Evolutionary conservation across 2,888 invertebrate species (phyloP).

Genomic region (Lagria hirta): DNA sequence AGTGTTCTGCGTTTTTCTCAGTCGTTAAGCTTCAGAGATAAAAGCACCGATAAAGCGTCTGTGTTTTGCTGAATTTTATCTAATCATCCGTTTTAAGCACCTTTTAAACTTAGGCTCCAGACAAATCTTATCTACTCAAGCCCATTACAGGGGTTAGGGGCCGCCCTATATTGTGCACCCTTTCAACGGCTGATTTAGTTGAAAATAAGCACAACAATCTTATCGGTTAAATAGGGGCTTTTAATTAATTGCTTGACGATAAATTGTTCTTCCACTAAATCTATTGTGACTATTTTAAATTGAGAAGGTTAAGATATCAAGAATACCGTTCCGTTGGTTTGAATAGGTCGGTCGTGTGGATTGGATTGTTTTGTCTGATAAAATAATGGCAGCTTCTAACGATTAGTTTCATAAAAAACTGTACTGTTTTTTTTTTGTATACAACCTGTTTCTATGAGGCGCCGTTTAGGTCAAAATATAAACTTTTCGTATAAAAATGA

Average conservation of each 20-base stretch:
- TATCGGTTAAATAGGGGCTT: constrained; percentile 8
- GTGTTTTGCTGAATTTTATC: constrained; percentile 20
- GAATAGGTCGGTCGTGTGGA: too few species aligned
- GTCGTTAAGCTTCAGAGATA: constrained; percentile 7
- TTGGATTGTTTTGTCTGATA: too few species aligned
- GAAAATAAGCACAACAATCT: constrained; percentile 10
- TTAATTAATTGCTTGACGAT: constrained; percentile 9
- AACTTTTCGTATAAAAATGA: too few species aligned
- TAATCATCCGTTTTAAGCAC: constrained; percentile 12
- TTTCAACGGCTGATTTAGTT: constrained; percentile 13
- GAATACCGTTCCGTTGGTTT: too few species aligned
- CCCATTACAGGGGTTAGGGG: constrained; percentile 5
- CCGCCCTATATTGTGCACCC: constrained; percentile 6
- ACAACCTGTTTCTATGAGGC: too few species aligned
- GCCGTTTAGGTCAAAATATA: too few species aligned
- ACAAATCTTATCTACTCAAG: constrained; percentile 13
- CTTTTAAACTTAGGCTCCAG: constrained; percentile 8
- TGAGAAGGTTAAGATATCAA: too few species aligned
- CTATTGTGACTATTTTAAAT: too few species aligned
- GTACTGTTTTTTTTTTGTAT: too few species aligned
- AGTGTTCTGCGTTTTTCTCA: too few species aligned
- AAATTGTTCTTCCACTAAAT: constrained; percentile 4
- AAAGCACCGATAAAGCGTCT: constrained; percentile 2
- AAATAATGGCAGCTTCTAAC: constrained; percentile 2
- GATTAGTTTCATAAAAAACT: too few species aligned